Conservation (phyloP, 2,113 vertebrate species). For the Myodes glareolus region DNA sequence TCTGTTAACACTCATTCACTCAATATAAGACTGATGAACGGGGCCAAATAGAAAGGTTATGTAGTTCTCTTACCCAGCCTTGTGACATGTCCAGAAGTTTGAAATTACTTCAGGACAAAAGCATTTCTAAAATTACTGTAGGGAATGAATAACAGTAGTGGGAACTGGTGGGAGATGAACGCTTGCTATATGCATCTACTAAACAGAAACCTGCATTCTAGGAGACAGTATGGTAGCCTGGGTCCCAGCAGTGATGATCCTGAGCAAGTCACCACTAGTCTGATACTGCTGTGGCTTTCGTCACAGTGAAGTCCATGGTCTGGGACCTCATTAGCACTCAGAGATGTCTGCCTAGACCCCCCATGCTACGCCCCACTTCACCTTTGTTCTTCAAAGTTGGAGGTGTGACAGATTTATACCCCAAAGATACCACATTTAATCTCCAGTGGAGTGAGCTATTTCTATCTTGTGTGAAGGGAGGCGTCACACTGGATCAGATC, state of each 20-base stretch:
- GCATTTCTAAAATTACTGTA: slow-evolving; percentile 37
- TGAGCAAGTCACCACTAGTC: background rate
- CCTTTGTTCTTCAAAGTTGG: background rate
- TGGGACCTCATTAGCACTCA: background rate
- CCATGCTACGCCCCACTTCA: background rate
- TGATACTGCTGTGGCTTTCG: too few species aligned
- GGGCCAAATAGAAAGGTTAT: background rate
- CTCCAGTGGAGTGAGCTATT: background rate
- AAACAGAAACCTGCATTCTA: background rate
- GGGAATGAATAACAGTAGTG: background rate
- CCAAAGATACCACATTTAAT: slow-evolving; percentile 16
- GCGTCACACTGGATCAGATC: background rate
- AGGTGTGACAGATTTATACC: background rate
- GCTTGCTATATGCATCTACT: background rate
- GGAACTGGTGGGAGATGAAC: background rate
- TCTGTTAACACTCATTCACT: background rate
- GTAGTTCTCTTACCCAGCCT: background rate
- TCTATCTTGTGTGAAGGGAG: background rate
- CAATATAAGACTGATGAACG: background rate
- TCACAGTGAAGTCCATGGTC: background rate
- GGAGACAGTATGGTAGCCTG: background rate
- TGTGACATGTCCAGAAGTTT: background rate
- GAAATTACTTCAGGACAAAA: slow-evolving; percentile 33
- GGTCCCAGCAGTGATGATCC: background rate
- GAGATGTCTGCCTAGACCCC: background rate